Evolutionary conservation across 2,797 vertebrate species (phyloP).

Genomic region (Enteromius anoplus): DNA sequence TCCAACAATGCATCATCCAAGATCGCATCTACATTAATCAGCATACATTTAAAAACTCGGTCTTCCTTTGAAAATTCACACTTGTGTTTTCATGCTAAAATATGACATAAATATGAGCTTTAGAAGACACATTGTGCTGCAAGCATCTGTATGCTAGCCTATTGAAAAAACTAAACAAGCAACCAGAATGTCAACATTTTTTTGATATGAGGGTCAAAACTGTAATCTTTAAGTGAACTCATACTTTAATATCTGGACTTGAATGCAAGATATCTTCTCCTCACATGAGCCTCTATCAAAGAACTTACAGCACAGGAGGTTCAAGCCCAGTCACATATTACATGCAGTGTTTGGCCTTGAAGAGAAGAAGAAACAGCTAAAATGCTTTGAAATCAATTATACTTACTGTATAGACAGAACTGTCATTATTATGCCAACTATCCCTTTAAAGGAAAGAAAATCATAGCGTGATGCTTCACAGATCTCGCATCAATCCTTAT

Average conservation of each 20-base stretch:
- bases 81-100: too few relatives aligned
- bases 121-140: too few relatives aligned
- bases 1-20: not conserved
- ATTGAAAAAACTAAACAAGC: too few relatives aligned
- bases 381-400: not conserved
- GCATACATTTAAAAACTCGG: too few relatives aligned
- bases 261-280: not conserved
- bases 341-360: not conserved
- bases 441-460: not conserved
- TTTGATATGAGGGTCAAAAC: not conserved
- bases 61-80: too few relatives aligned
- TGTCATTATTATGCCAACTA: not conserved
- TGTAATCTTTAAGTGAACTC: not conserved
- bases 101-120: too few relatives aligned
- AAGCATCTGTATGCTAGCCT: too few relatives aligned
- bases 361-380: not conserved
- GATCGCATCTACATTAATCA: not conserved
- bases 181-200: not conserved
- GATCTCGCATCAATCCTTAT: not conserved
- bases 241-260: constrained; percentile 3
- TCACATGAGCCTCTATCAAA: not conserved
- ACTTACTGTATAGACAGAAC: not conserved
- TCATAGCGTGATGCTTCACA: not conserved
- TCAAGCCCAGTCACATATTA: not conserved
- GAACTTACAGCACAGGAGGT: not conserved